Conservation (phyloP, 2,113 vertebrate species). For the Propithecus coquereli region DNA sequence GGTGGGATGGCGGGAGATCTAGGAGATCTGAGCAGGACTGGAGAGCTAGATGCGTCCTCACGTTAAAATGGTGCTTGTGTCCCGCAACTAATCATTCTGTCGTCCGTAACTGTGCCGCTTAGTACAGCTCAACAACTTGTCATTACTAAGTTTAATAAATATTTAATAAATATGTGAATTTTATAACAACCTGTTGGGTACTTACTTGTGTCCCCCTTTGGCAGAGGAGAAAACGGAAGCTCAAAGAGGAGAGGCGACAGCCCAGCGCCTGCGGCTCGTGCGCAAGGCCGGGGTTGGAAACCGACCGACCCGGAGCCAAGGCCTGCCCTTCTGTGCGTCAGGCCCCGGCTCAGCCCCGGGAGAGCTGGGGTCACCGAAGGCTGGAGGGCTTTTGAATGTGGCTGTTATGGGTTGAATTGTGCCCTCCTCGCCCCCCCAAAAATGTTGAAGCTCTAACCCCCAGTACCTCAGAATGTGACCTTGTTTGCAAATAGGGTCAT, state of each 20-base stretch:
- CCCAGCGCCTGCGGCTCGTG: fast-evolving
- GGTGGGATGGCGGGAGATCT: too few species aligned
- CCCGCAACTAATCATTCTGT: neutral
- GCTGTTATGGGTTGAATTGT: neutral
- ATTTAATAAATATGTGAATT: neutral
- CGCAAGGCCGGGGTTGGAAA: neutral
- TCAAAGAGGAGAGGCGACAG: neutral
- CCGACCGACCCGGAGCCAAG: neutral
- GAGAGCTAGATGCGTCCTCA: neutral
- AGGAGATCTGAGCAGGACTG: neutral
- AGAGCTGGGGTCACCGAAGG: neutral
- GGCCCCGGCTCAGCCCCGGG: neutral
- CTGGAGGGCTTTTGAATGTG: neutral
- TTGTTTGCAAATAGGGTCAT: neutral
- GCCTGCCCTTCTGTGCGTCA: neutral
- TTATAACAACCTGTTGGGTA: neutral
- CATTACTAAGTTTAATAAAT: neutral
- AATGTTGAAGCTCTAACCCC: neutral
- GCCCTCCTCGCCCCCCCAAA: neutral
- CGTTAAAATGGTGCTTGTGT: fast-evolving
- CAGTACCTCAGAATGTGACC: neutral
- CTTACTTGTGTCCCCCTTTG: neutral
- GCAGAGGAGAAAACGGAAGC: neutral
- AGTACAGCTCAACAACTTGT: neutral
- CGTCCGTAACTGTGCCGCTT: neutral